Percentiles rank a stretch among this genome's conserved stretches.
These are phyloP conservation scores for Propithecus deckenii DNA, from an alignment of 2,797 vertebrate species.

Conservation along the genomic window DNA sequence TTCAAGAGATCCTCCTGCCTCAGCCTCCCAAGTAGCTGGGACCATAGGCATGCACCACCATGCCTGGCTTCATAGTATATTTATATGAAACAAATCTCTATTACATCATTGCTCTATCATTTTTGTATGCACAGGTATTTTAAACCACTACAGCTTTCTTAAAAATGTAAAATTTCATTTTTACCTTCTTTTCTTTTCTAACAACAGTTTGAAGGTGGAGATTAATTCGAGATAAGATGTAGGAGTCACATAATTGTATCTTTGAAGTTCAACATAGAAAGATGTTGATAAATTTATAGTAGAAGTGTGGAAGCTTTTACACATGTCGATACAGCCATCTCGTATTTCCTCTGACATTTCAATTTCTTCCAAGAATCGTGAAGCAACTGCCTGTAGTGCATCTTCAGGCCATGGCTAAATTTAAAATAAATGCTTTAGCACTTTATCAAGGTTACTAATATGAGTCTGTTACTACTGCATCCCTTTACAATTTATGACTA, in stretches of 20 bases:
- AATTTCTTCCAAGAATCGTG: constrained; percentile 91
- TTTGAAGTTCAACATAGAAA: constrained; percentile 90
- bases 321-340: constrained; percentile 92
- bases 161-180: constrained; percentile 61
- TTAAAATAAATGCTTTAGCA: constrained; percentile 49
- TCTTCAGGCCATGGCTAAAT: constrained; percentile 93
- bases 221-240: constrained; percentile 96
- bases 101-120: neutral
- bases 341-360: constrained; percentile 90
- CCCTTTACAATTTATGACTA: neutral
- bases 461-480: neutral
- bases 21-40: no score
- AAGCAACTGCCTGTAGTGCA: constrained; percentile 93
- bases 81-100: neutral
- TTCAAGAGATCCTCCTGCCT: neutral
- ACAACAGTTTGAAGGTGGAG: constrained; percentile 92
- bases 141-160: neutral
- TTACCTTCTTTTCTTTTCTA: constrained; percentile 91
- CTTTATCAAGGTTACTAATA: neutral
- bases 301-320: constrained; percentile 94
- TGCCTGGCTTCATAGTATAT: neutral
- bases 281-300: constrained; percentile 88
- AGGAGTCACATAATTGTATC: constrained; percentile 94
- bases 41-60: neutral
- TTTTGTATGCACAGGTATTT: neutral